Evolutionary conservation across 2,113 vertebrate genomes (phyloP), one percentile per base, ranked within the genome.

Genomic region (Sceloporus undulatus): DNA sequence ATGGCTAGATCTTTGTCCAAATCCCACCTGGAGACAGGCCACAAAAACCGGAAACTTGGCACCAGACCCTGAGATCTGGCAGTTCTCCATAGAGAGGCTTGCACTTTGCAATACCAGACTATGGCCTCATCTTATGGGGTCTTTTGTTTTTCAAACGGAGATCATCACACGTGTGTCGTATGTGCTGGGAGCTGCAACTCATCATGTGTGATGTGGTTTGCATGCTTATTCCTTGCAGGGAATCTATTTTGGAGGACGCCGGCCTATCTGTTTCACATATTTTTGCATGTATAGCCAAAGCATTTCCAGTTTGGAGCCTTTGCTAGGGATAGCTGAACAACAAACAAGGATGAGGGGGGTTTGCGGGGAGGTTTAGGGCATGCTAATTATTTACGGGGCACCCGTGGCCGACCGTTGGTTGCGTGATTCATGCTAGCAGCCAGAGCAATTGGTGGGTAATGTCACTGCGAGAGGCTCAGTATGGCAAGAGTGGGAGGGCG

Each of bases 401-500:
- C 19, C 21, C 5, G n/a, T 27, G 68, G 68, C 48, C 65, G 34
- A 16, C 71, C 13, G 48, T 78, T 65, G 7, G 48, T 48, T 16
- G 74, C 2, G 48, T 88, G 87, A 88, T 88, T 88, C 87, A 79
- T 71, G 23, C 74, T 59, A 27, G 74, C 74, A 52, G 73, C 42
- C 25, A 11, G 25, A 0, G 48, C 65, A 34, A 70, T 84, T 9
- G 62, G 34, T 54, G 40, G 10, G 25, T 54, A 70, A 62, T 52
- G 56, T 82, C 79, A 59, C n/a, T 9, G 34, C 14, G 34, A 42
- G 75, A 4, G 23, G n/a, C 27, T 42, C 8, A 1, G 29, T 2
- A 42, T 29, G 19, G 42, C 14, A 52, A 54, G 48, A 29, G 21
- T 16, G 34, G 14, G n/a, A 2, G 8, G 23, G 23, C n/a, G 42